These are phyloP conservation scores for Puma concolor DNA, from an alignment of 2,113 vertebrate species.

Conservation along the genomic window DNA sequence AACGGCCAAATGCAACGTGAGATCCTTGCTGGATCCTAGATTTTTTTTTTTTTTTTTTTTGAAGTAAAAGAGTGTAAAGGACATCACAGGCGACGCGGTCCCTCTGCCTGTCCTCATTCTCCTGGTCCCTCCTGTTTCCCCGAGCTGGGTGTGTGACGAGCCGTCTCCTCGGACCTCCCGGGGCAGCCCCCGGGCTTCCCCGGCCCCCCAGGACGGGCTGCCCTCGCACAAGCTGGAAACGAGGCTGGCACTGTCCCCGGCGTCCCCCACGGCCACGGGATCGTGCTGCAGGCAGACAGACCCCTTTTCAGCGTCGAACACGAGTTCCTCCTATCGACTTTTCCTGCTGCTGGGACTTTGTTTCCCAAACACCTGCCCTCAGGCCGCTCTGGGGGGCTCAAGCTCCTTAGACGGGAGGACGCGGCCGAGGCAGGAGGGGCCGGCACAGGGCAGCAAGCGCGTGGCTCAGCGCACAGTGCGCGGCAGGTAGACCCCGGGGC, in stretches of 20 bases:
- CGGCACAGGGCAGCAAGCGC: too few relatives aligned
- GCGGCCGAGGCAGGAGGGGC: too few relatives aligned
- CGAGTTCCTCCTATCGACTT: not conserved
- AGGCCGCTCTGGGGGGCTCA: not conserved
- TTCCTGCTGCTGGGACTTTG: not conserved
- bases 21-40: not conserved
- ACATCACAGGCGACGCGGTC: not conserved
- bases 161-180: not conserved
- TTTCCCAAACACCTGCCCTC: not conserved
- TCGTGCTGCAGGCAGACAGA: not conserved
- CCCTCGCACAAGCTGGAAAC: not conserved
- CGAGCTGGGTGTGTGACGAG: not conserved
- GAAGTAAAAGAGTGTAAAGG: not conserved
- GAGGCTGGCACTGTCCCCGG: not conserved
- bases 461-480: too few relatives aligned
- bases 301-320: too few relatives aligned
- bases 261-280: too few relatives aligned
- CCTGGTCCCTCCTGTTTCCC: not conserved
- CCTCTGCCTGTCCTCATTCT: not conserved
- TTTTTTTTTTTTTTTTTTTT: not conserved
- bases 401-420: too few relatives aligned
- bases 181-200: not conserved
- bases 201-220: too few relatives aligned
- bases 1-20: not conserved
- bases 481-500: accelerated